A percentile compares a stretch with the other conserved stretches of the same genome.
Evolutionary conservation across 2,888 invertebrate species (phyloP).

Genomic region (Brachyptera risi): DNA sequence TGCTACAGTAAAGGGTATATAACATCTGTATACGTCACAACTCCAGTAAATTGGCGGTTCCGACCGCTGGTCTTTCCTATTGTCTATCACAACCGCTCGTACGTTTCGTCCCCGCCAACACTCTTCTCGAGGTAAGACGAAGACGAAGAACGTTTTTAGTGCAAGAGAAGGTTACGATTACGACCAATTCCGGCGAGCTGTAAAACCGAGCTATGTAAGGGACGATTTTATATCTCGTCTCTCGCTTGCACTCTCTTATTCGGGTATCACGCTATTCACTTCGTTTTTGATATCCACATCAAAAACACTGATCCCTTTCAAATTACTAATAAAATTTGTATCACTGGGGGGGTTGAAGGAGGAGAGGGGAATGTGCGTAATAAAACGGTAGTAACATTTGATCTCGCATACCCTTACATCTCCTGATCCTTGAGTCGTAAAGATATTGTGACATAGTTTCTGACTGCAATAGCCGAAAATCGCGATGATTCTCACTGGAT

Average conservation of each 20-base stretch:
- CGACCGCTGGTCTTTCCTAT: too few species aligned
- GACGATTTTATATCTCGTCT: too few species aligned
- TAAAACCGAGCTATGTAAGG: constrained; percentile 26
- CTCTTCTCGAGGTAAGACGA: constrained; percentile 7
- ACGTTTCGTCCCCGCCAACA: not conserved
- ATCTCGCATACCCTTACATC: constrained; percentile 20
- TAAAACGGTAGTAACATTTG: constrained; percentile 20
- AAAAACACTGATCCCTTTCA: constrained; percentile 22
- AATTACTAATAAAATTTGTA: constrained; percentile 23
- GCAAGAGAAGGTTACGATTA: constrained; percentile 24
- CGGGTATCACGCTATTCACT: constrained; percentile 21
- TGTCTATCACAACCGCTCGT: too few species aligned
- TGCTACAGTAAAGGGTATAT: too few species aligned
- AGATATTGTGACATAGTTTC: constrained; percentile 17
- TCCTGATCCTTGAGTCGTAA: constrained; percentile 20
- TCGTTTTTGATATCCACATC: constrained; percentile 17
- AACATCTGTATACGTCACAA: too few species aligned
- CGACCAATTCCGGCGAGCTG: constrained; percentile 31
- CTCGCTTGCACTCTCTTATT: constrained; percentile 21
- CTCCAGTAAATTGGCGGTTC: too few species aligned
- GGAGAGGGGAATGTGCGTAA: constrained; percentile 16
- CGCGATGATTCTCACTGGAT: too few species aligned
- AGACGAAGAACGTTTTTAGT: too few species aligned
- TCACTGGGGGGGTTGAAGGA: constrained; percentile 3
- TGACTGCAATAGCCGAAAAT: too few species aligned